Conservation (phyloP, 1,140 invertebrate species). For the Nebria ingens region DNA sequence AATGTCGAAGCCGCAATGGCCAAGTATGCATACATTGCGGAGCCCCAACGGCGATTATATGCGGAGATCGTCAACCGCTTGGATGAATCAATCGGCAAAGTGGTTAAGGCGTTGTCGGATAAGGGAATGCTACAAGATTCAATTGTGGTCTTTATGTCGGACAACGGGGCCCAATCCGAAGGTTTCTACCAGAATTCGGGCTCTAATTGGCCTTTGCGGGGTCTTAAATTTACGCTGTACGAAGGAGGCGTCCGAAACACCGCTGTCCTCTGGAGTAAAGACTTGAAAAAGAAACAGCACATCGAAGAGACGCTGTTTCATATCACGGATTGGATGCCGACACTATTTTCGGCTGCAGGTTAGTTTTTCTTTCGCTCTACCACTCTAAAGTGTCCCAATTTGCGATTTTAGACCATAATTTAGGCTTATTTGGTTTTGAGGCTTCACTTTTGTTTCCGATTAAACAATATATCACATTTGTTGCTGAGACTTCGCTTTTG, state of each 20-base stretch:
- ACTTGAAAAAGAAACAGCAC: conserved; percentile 36
- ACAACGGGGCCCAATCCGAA: conserved; percentile 70
- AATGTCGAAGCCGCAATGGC: conserved; percentile 63
- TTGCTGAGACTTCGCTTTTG: too few relatives aligned
- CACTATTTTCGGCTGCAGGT: conserved; percentile 56
- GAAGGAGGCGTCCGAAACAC: conserved; percentile 78
- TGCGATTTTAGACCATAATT: too few relatives aligned
- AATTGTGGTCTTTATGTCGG: conserved; percentile 62
- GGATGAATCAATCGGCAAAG: conserved; percentile 71
- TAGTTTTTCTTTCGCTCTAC: conserved; percentile 28
- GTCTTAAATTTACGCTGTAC: conserved; percentile 66
- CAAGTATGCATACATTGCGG: conserved; percentile 64
- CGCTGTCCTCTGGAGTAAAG: conserved; percentile 52
- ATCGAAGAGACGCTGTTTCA: conserved; percentile 59
- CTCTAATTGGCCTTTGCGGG: conserved; percentile 79
- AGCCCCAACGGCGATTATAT: conserved; percentile 60
- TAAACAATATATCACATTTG: too few relatives aligned
- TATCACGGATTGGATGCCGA: conserved; percentile 83
- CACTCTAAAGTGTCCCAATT: too few relatives aligned
- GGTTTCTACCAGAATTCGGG: conserved; percentile 62
- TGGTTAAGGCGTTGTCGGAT: conserved; percentile 53
- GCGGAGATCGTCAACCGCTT: conserved; percentile 43
- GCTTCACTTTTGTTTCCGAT: neutral
- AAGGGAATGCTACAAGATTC: conserved; percentile 57
- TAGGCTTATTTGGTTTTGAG: neutral